Percentiles rank a stretch among this genome's conserved stretches.
phyloP scores from a whole-genome alignment of 2,113 vertebrate genomes.

The Meriones unguiculatus region DNA sequence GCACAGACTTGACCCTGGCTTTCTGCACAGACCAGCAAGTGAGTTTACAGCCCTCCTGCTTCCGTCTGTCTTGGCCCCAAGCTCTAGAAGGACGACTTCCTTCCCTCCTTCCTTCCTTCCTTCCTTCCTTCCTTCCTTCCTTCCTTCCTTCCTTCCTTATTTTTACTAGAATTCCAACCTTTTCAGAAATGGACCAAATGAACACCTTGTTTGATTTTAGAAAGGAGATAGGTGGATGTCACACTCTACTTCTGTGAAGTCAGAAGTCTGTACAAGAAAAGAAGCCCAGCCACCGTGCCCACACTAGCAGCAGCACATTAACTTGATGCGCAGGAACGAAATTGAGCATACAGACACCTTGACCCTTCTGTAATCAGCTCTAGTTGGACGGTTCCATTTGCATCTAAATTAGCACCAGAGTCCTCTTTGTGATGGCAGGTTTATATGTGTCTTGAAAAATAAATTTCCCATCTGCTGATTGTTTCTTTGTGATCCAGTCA shows the following conservation, averaged over 20 bases:
- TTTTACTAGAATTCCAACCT: conserved; percentile 15
- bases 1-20: background rate
- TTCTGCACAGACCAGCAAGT: background rate
- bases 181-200: conserved; percentile 48
- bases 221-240: background rate
- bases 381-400: conserved; percentile 65
- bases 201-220: conserved; percentile 37
- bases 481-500: conserved; percentile 55
- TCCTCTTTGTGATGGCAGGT: conserved; percentile 63
- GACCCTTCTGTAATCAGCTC: conserved; percentile 71
- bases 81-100: background rate
- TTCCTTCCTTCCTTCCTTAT: background rate
- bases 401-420: conserved; percentile 68
- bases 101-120: no score
- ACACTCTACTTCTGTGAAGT: conserved; percentile 8
- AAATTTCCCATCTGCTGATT: conserved; percentile 65
- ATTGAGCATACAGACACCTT: conserved; percentile 30
- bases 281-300: conserved; percentile 42
- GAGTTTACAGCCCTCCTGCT: background rate
- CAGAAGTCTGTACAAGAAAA: background rate
- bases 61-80: background rate
- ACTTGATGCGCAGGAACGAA: conserved; percentile 46
- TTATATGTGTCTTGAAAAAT: conserved; percentile 65
- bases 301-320: background rate
- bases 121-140: no score